Evolutionary conservation across 2,888 invertebrate species (phyloP).

Genomic region (Pachymerium ferrugineum): DNA sequence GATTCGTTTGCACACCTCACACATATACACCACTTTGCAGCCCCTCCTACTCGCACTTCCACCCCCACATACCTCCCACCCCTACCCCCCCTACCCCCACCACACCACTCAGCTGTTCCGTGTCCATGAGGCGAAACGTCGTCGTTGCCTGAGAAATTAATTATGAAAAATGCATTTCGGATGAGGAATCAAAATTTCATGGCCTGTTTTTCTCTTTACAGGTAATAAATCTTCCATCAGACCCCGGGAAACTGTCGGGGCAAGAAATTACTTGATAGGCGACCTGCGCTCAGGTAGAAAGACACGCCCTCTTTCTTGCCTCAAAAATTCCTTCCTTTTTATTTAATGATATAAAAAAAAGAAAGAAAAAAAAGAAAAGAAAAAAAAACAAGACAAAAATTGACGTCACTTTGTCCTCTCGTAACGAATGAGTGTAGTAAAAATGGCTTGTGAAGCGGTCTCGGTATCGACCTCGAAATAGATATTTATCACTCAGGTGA

Average conservation of each 20-base stretch:
- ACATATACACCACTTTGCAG: background rate
- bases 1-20: background rate
- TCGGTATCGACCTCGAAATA: background rate
- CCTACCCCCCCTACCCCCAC: background rate
- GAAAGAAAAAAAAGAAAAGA: background rate
- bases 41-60: background rate
- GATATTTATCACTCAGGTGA: background rate
- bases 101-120: conserved; percentile 10
- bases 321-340: too few relatives aligned
- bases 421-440: too few relatives aligned
- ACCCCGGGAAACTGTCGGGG: conserved; percentile 17
- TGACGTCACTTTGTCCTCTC: background rate
- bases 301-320: conserved; percentile 16
- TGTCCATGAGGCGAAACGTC: conserved; percentile 20
- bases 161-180: conserved; percentile 29
- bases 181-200: conserved; percentile 29
- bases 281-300: conserved; percentile 16
- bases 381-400: background rate
- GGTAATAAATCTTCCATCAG: conserved; percentile 33
- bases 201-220: conserved; percentile 23
- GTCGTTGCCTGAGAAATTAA: conserved; percentile 27
- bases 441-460: too few relatives aligned
- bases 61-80: background rate
- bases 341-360: background rate
- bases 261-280: conserved; percentile 22